These are phyloP conservation scores for Apamea monoglypha DNA, from an alignment of 2,888 invertebrate species.

Conservation along the genomic window DNA sequence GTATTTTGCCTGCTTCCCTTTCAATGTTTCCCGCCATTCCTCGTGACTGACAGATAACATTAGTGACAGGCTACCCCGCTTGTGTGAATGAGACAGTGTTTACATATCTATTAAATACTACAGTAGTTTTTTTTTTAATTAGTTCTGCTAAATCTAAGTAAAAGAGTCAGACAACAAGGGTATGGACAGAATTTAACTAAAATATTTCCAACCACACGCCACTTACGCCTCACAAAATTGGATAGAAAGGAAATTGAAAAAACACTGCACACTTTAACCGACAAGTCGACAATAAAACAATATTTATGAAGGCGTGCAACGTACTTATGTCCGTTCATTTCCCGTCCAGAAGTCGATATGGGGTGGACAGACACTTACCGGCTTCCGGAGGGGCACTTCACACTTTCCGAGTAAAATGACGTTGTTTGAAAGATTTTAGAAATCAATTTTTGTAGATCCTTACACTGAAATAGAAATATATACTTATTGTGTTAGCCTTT, in stretches of 20 bases:
- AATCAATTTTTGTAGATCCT: background rate
- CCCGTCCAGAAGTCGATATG: constrained; percentile 26
- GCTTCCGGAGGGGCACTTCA: constrained; percentile 14
- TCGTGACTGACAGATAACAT: too few relatives aligned
- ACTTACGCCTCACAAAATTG: constrained; percentile 9
- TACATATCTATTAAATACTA: too few relatives aligned
- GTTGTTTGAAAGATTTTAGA: background rate
- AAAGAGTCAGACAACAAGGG: background rate
- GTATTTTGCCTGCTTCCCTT: too few relatives aligned
- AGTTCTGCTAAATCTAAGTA: background rate
- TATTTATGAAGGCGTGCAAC: constrained; percentile 47
- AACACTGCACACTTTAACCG: background rate
- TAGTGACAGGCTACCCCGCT: too few relatives aligned
- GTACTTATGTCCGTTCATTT: constrained; percentile 50
- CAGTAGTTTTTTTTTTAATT: too few relatives aligned
- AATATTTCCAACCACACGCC: background rate
- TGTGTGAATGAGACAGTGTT: too few relatives aligned
- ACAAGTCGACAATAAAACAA: constrained; percentile 44
- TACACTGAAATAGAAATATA: background rate
- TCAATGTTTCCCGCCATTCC: too few relatives aligned
- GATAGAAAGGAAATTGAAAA: constrained; percentile 54
- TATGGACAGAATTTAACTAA: background rate
- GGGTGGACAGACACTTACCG: constrained; percentile 23
- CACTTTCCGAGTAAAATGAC: background rate
- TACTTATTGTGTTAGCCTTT: background rate